Conservation (phyloP, 2,797 vertebrate species). For the Florisuga fusca region DNA sequence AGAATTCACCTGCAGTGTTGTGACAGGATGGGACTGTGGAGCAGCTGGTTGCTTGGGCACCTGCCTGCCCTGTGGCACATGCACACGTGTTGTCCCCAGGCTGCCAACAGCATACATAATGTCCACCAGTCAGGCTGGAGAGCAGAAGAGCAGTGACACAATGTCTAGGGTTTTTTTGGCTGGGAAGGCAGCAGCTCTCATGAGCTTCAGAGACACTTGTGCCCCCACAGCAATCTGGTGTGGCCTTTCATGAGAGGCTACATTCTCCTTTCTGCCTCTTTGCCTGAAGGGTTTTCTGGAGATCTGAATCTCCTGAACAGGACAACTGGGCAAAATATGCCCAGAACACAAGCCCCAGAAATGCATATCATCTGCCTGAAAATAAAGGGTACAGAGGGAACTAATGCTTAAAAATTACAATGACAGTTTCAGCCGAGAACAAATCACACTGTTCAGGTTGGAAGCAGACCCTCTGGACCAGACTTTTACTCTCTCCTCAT, state of each 20-base stretch:
- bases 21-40: not conserved
- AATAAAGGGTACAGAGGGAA: not conserved
- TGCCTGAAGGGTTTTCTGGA: not conserved
- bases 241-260: not conserved
- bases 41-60: not conserved
- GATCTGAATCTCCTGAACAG: not conserved
- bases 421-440: not conserved
- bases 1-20: slow-evolving; percentile 32
- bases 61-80: not conserved
- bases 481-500: not conserved
- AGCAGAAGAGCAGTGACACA: not conserved
- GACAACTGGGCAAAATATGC: not conserved
- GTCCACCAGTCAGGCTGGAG: not conserved
- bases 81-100: rapidly evolving
- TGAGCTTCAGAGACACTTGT: not conserved
- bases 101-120: not conserved
- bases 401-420: not conserved
- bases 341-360: not conserved
- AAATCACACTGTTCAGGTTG: not conserved
- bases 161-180: not conserved
- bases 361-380: not conserved
- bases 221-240: not conserved
- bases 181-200: not conserved
- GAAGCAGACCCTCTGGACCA: not conserved
- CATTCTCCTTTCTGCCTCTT: not conserved